phyloP scores from a whole-genome alignment of 2,113 vertebrate species.

The Maccullochella peelii region DNA sequence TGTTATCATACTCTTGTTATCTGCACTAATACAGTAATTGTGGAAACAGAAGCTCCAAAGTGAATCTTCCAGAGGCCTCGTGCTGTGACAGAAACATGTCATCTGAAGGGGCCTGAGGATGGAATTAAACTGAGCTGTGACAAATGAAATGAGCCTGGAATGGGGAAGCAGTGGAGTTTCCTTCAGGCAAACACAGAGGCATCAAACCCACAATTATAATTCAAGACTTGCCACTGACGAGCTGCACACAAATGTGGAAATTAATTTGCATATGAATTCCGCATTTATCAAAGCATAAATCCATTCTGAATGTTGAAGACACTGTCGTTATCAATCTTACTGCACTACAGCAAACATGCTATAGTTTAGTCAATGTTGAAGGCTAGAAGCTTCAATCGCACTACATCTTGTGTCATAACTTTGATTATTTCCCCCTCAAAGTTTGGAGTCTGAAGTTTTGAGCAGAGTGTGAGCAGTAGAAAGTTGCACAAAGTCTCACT shows the following conservation, averaged over 20 bases:
- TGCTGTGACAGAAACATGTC: constrained; percentile 38
- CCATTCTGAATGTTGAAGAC: not conserved
- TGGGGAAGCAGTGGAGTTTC: not conserved
- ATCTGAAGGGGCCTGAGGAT: constrained; percentile 33
- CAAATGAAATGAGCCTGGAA: constrained; percentile 41
- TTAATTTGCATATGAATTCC: constrained; percentile 16
- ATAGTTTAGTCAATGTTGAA: not conserved
- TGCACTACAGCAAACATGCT: not conserved
- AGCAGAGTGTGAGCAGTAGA: not conserved
- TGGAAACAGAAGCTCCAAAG: constrained; percentile 12
- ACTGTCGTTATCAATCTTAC: not conserved
- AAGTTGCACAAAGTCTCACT: not conserved
- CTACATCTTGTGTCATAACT: not conserved
- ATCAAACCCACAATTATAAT: constrained; percentile 34
- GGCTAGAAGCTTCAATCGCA: not conserved
- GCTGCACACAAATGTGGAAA: not conserved
- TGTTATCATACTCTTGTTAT: not conserved
- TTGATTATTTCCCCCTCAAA: too few species aligned
- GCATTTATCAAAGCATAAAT: not conserved
- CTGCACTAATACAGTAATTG: constrained; percentile 19
- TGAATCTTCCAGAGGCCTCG: constrained; percentile 18
- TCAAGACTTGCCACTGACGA: constrained; percentile 2
- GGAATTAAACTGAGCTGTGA: constrained; percentile 48
- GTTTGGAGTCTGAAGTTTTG: too few species aligned
- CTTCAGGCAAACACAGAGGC: constrained; percentile 44